These are phyloP conservation scores for Scaptomyza hsui DNA, from an alignment of 1,140 invertebrate species.

Conservation along the genomic window DNA sequence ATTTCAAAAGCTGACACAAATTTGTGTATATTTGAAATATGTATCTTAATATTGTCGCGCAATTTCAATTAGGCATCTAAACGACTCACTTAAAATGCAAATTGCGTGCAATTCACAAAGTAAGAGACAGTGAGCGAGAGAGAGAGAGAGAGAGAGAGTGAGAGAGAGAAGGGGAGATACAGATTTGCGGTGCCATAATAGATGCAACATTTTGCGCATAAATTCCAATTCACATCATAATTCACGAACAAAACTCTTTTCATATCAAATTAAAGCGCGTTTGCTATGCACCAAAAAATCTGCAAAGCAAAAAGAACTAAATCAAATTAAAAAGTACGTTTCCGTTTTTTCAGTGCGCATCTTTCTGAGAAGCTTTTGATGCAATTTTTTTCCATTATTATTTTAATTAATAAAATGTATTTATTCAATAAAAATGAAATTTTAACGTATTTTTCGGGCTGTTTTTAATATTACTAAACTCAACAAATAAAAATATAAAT, in stretches of 20 bases:
- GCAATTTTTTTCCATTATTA: constrained; percentile 9
- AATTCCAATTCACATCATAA: constrained; percentile 28
- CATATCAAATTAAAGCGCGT: constrained; percentile 41
- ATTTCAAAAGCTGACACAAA: constrained; percentile 23
- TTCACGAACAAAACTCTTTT: constrained; percentile 54
- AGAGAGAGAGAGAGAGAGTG: background rate
- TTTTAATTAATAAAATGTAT: too few relatives aligned
- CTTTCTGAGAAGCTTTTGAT: constrained; percentile 57
- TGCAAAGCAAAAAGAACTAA: background rate
- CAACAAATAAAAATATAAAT: background rate
- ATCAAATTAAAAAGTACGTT: constrained; percentile 10
- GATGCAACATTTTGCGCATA: constrained; percentile 22
- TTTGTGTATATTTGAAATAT: constrained; percentile 54
- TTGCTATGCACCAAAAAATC: constrained; percentile 17
- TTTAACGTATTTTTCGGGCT: constrained; percentile 3
- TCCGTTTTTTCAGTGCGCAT: constrained; percentile 24
- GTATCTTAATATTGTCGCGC: constrained; percentile 59
- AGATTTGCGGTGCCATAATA: constrained; percentile 5
- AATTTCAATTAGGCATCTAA: constrained; percentile 74
- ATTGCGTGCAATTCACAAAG: constrained; percentile 67
- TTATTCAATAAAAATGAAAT: constrained; percentile 1
- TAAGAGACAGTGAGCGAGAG: background rate
- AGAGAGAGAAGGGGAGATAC: background rate
- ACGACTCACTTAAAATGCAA: constrained; percentile 80
- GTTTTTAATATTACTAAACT: too few relatives aligned